Percentiles rank a stretch among this genome's conserved stretches.
These are phyloP conservation scores for Sardinella longiceps DNA, from an alignment of 2,797 vertebrate genomes.

Conservation along the genomic window DNA sequence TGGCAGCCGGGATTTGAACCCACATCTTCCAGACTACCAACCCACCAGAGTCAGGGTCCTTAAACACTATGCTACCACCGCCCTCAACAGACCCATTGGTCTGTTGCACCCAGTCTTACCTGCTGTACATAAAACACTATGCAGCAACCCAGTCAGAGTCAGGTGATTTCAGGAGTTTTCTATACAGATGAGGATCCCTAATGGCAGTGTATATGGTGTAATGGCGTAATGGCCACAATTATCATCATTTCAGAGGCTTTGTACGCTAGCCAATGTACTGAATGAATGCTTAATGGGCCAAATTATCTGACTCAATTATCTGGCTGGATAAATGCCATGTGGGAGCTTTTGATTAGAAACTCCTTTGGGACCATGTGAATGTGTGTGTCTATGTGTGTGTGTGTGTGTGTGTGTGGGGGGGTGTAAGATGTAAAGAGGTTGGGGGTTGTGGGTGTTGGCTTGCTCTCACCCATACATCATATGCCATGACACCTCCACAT, in stretches of 20 bases:
- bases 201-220: not conserved
- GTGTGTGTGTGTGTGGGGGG: not conserved
- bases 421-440: not conserved
- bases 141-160: not conserved
- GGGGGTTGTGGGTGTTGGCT: not conserved
- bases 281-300: constrained; percentile 16
- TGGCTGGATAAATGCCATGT: constrained; percentile 12
- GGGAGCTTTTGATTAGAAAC: constrained; percentile 9
- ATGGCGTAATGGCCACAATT: constrained; percentile 16
- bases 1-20: too few relatives aligned
- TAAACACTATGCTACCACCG: too few relatives aligned
- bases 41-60: too few relatives aligned
- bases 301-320: constrained; percentile 22
- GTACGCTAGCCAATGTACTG: not conserved
- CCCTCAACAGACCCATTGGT: too few relatives aligned
- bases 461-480: constrained; percentile 5
- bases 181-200: not conserved
- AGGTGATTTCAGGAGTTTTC: not conserved
- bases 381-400: not conserved
- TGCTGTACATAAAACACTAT: not conserved
- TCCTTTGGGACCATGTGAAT: not conserved
- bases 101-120: too few relatives aligned
- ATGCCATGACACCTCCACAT: not conserved
- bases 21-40: too few relatives aligned
- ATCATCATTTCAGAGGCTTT: not conserved